These are phyloP conservation scores for Aricia artaxerxes DNA, from an alignment of 2,888 invertebrate species.

Conservation along the genomic window DNA sequence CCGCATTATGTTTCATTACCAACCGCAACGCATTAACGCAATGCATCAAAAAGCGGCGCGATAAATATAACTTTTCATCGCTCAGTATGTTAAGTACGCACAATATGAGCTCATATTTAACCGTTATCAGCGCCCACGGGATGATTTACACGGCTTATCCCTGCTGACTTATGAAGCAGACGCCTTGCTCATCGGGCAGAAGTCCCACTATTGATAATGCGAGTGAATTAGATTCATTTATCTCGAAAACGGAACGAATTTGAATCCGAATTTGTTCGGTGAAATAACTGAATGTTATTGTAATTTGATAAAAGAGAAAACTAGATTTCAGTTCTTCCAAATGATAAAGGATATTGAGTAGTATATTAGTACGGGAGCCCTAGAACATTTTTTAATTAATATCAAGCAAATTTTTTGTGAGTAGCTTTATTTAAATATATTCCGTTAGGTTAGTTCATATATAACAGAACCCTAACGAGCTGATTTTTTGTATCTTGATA, in stretches of 20 bases:
- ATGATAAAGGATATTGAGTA: too few relatives aligned
- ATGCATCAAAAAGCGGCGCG: conserved; percentile 21
- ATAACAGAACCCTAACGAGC: too few relatives aligned
- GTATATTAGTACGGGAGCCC: too few relatives aligned
- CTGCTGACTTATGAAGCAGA: conserved; percentile 57
- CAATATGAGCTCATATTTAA: conserved; percentile 75
- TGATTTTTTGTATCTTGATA: too few relatives aligned
- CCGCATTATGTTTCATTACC: conserved; percentile 8
- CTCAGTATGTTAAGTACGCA: conserved; percentile 50
- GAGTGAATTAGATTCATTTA: conserved; percentile 19
- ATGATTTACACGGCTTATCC: conserved; percentile 77
- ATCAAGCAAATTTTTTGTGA: too few relatives aligned
- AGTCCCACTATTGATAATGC: conserved; percentile 22
- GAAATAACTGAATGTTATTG: neutral
- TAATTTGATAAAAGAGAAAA: neutral
- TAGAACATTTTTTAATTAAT: too few relatives aligned
- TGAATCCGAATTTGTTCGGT: neutral
- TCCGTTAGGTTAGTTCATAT: too few relatives aligned
- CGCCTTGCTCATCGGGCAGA: conserved; percentile 32
- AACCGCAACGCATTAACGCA: neutral
- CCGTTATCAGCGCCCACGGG: conserved; percentile 69
- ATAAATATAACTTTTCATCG: conserved; percentile 27
- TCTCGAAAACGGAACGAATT: neutral
- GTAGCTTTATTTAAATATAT: too few relatives aligned
- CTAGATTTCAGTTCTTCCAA: neutral